Evolutionary conservation across 2,888 invertebrate species (phyloP).

Genomic region (Choristoneura rosaceana): DNA sequence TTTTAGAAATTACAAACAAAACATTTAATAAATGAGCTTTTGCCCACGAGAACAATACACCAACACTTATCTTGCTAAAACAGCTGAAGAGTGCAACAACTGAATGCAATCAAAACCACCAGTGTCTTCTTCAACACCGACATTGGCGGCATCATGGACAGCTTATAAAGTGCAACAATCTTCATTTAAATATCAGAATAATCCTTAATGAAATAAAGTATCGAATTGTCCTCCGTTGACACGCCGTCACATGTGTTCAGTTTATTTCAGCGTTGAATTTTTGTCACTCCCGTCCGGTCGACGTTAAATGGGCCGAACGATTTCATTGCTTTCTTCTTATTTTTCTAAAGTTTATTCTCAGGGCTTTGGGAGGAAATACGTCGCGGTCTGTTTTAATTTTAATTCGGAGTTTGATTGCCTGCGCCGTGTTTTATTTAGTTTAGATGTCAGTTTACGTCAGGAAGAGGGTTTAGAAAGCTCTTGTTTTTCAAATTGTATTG

Average conservation of each 20-base stretch:
- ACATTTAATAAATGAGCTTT: neutral
- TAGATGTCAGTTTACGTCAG: constrained; percentile 6
- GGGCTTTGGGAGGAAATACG: constrained; percentile 74
- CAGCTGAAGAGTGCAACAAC: too few species aligned
- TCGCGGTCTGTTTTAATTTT: constrained; percentile 66
- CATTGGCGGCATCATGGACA: too few species aligned
- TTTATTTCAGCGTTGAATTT: constrained; percentile 83
- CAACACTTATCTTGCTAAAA: neutral
- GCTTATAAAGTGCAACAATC: neutral
- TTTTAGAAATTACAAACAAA: neutral
- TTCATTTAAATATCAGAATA: constrained; percentile 32
- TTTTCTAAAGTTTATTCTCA: constrained; percentile 67
- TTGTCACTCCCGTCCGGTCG: constrained; percentile 84
- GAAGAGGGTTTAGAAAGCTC: constrained; percentile 10
- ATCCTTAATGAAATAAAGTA: constrained; percentile 37
- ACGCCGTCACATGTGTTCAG: constrained; percentile 78
- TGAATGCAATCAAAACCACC: too few species aligned
- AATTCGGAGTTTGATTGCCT: constrained; percentile 62
- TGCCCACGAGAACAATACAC: neutral
- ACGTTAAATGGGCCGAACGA: constrained; percentile 83
- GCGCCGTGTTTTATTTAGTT: constrained; percentile 46
- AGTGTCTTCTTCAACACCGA: too few species aligned
- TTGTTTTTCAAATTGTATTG: neutral
- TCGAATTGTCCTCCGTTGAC: constrained; percentile 55
- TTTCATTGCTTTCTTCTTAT: constrained; percentile 72